Conservation (phyloP, 1,140 invertebrate genomes). For the Glossosoma conforme region DNA sequence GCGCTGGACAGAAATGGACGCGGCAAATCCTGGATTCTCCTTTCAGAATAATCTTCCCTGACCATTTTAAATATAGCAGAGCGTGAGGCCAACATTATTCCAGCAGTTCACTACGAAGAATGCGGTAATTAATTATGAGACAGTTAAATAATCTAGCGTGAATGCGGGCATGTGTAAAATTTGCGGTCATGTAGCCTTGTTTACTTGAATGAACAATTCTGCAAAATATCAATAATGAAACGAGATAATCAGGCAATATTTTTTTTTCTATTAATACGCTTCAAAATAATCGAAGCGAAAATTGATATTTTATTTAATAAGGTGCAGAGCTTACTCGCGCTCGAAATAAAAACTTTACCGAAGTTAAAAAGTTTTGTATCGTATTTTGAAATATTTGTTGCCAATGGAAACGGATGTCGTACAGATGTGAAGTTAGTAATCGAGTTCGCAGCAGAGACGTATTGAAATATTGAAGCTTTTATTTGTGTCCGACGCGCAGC, state of each 20-base stretch:
- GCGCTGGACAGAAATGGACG: conserved; percentile 24
- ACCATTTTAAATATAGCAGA: conserved; percentile 27
- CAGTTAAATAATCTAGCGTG: neutral
- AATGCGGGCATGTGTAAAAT: conserved; percentile 11
- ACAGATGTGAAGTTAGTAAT: conserved; percentile 8
- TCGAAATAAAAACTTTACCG: neutral
- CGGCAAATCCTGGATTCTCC: conserved; percentile 22
- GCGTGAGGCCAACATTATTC: conserved; percentile 21
- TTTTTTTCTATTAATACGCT: too few species aligned
- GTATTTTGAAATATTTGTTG: conserved; percentile 22
- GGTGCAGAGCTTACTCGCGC: too few species aligned
- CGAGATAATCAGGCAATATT: too few species aligned
- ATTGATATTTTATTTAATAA: too few species aligned
- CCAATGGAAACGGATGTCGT: conserved; percentile 22
- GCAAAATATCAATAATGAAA: too few species aligned
- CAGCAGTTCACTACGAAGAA: too few species aligned
- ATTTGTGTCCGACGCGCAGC: conserved; percentile 7
- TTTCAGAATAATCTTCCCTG: conserved; percentile 16
- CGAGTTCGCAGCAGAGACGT: neutral
- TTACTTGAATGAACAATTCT: conserved; percentile 4
- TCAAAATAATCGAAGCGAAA: too few species aligned
- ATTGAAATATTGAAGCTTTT: conserved; percentile 1
- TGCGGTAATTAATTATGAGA: too few species aligned
- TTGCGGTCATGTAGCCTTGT: conserved; percentile 13
- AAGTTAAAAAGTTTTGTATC: conserved; percentile 8